Evolutionary conservation across 2,113 vertebrate genomes (phyloP).

Genomic region (Acrocephalus kingi): DNA sequence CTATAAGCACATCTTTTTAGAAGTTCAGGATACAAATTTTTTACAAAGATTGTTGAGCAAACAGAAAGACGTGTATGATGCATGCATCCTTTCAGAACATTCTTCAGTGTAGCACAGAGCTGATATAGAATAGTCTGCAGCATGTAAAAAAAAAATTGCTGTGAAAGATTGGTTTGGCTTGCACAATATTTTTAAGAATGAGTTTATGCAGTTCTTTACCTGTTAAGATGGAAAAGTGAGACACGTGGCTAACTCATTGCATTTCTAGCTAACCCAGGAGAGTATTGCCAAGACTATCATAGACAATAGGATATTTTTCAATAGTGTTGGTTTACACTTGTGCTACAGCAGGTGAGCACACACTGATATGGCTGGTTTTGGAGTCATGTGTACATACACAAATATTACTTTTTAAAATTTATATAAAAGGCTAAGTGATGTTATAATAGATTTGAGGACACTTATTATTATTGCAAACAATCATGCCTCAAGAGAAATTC

Average conservation of each 20-base stretch:
- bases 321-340: not conserved
- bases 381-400: not conserved
- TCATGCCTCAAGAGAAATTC: not conserved
- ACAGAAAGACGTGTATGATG: not conserved
- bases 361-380: not conserved
- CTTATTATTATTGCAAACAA: not conserved
- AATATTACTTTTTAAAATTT: not conserved
- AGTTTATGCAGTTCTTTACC: not conserved
- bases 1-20: not conserved
- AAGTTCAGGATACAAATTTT: not conserved
- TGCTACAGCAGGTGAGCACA: conserved; percentile 60
- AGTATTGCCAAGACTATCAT: not conserved
- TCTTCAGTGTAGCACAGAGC: not conserved
- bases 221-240: not conserved
- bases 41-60: not conserved
- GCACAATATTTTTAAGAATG: not conserved
- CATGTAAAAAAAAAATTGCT: not conserved
- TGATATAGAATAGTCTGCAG: not conserved
- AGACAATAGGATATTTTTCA: conserved; percentile 31
- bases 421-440: not conserved
- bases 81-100: not conserved
- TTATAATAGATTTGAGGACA: not conserved
- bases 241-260: not conserved
- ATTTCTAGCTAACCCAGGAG: conserved; percentile 11
- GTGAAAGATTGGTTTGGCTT: not conserved